Evolutionary conservation across 2,797 vertebrate species (phyloP).

Genomic region (Phyllotis vaccarum): DNA sequence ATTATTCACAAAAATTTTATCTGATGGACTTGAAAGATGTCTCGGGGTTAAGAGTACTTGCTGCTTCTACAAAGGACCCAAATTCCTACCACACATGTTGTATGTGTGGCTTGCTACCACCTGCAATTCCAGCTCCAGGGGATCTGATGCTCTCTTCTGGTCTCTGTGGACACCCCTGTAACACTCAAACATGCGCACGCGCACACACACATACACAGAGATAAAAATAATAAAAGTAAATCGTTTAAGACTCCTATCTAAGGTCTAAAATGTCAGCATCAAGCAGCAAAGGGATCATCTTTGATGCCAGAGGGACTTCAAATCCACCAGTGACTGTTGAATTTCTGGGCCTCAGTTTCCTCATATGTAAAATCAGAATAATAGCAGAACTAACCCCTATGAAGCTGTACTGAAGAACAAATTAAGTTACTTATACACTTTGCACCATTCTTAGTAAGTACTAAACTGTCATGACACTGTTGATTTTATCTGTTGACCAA

Average conservation of each 20-base stretch:
- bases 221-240: background rate
- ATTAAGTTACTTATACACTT: background rate
- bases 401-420: background rate
- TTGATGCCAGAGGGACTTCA: constrained; percentile 22
- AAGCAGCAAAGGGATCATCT: background rate
- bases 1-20: background rate
- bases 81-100: background rate
- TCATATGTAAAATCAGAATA: background rate
- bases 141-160: background rate
- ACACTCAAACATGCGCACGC: too few species aligned
- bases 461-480: background rate
- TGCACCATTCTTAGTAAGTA: background rate
- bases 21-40: background rate
- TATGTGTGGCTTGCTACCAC: background rate
- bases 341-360: background rate
- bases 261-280: background rate
- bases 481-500: background rate
- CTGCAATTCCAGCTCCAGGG: background rate
- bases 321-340: background rate
- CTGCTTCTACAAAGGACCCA: background rate
- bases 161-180: background rate
- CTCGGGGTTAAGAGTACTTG: background rate
- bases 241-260: background rate
- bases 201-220: background rate
- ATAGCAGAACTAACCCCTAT: background rate